Base-by-base conservation (phyloP, 2,888 invertebrate species). In the Stratiomys singularior region DNA sequence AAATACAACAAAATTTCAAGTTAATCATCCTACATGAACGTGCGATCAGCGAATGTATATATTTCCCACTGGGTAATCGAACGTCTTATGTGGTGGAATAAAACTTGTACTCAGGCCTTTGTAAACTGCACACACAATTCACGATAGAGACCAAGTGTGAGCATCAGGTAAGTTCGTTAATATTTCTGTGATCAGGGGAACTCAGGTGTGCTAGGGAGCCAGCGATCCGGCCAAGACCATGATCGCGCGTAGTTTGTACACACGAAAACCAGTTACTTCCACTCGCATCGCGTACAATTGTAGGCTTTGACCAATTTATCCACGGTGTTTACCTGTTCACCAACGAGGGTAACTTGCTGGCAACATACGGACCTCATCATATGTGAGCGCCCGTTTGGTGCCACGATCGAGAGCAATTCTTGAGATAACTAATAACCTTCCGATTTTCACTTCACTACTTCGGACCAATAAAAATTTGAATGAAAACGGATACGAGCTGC, bases 201-300 rank as follows among this genome's bases (percentile, higher is more conserved):
- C 69, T 69, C 69, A 69, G 69, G 69, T 69, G 69, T 47, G 69
- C 47, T 47, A 1, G 7, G 46, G 23, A 44, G 25, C 46, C 9
- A 9, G 9, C 37, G 37, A 37, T 37, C 9, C 5, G 37, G 37
- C 37, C 37, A 21, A 15, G 0, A 25, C 25, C 13, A 44, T n/a
- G 46, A 27, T 67, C 44, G 67, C 46, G 23, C 30, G 37, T 67
- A 44, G 5, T 44, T 11, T 67, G 67, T 28, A 64, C 37, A 37
- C 30, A 44, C 27, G 46, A 46, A 69, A 69, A 69, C 69, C 69
- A 69, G 69, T 69, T 69, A 69, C 69, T 69, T 44, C 13, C n/a
- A 3, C 28, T 46, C 15, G n/a, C 1, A 9, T n/a, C 52, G 52
- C 52, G 66, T 28, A 66, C 66, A 66, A 66, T 66, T 66, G 28